Evolutionary conservation across 2,113 vertebrate species (phyloP).

Genomic region (Danionella cerebrum): DNA sequence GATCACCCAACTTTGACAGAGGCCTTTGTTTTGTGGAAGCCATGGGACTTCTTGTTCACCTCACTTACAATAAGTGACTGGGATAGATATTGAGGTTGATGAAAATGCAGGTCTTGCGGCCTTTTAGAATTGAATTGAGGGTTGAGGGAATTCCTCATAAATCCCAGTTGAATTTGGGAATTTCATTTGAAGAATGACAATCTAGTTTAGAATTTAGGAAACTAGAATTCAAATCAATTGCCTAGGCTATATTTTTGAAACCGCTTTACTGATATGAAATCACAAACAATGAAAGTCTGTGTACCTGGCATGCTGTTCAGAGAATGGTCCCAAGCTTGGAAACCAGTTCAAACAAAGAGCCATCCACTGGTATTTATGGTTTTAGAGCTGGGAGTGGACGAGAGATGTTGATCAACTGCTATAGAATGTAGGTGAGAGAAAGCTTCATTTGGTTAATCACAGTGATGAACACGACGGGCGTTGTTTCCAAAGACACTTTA

Average conservation of each 20-base stretch:
- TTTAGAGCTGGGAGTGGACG: too few relatives aligned
- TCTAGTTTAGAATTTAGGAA: not conserved
- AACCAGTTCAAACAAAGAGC: too few relatives aligned
- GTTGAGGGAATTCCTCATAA: not conserved
- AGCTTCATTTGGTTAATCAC: too few relatives aligned
- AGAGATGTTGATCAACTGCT: too few relatives aligned
- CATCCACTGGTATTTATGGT: too few relatives aligned
- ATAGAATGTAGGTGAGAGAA: too few relatives aligned
- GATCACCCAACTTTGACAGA: conserved; percentile 4
- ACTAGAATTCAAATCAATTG: not conserved
- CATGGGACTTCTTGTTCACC: conserved; percentile 26
- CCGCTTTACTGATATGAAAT: too few relatives aligned
- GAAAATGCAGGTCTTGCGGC: not conserved
- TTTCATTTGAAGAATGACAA: not conserved
- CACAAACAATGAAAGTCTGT: too few relatives aligned
- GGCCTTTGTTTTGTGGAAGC: conserved; percentile 30
- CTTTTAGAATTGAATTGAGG: not conserved
- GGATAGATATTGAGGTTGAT: conserved; percentile 62
- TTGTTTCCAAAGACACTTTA: too few relatives aligned
- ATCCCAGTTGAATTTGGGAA: not conserved
- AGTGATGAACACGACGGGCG: too few relatives aligned
- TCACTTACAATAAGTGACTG: conserved; percentile 53
- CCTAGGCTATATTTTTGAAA: not conserved
- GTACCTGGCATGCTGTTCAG: too few relatives aligned
- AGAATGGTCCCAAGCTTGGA: too few relatives aligned